Conservation (phyloP, 2,888 invertebrate genomes). For the Drosophila anceps region DNA sequence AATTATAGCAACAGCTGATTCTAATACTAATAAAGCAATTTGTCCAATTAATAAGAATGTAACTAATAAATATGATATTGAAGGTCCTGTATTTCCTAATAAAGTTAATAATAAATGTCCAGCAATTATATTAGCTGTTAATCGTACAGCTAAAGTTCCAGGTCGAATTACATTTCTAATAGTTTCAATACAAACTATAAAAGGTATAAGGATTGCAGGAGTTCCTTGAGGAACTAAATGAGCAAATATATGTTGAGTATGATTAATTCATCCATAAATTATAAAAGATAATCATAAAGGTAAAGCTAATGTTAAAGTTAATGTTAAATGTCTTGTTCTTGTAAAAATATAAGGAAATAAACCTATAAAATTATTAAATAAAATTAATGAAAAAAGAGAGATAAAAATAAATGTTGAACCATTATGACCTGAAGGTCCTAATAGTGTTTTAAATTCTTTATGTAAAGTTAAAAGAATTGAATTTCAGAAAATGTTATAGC, state of each 20-base stretch:
- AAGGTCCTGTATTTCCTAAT: constrained; percentile 83
- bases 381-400: constrained; percentile 86
- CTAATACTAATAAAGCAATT: constrained; percentile 86
- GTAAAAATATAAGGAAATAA: constrained; percentile 91
- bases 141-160: constrained; percentile 89
- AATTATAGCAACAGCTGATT: constrained; percentile 87
- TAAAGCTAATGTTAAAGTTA: constrained; percentile 88
- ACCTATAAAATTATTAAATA: constrained; percentile 89
- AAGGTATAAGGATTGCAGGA: constrained; percentile 88
- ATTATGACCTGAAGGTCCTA: constrained; percentile 85
- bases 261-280: constrained; percentile 88
- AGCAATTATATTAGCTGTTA: constrained; percentile 92
- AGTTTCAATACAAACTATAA: constrained; percentile 91
- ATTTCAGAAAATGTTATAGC: not conserved
- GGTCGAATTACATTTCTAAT: constrained; percentile 91
- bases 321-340: constrained; percentile 88
- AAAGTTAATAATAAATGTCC: constrained; percentile 89
- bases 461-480: constrained; percentile 22
- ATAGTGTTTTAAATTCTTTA: constrained; percentile 81
- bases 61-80: not conserved
- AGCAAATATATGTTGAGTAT: constrained; percentile 88
- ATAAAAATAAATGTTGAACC: constrained; percentile 86
- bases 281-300: constrained; percentile 89
- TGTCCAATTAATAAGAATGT: constrained; percentile 78
- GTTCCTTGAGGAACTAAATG: constrained; percentile 90